These are phyloP conservation scores for Psittacula echo DNA, from an alignment of 2,797 vertebrate species.

Conservation along the genomic window DNA sequence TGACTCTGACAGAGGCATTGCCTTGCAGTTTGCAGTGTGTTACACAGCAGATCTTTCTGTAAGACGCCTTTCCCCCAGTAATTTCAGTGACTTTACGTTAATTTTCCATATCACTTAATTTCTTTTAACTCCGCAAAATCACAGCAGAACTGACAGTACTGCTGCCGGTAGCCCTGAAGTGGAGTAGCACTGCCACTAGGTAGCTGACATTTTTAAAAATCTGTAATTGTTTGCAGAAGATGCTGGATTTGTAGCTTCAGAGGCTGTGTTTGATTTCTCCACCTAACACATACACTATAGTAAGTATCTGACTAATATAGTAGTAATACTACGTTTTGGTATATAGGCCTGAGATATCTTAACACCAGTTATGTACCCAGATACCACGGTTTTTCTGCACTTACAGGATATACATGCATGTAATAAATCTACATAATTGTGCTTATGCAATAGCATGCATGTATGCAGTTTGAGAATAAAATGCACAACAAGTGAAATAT, in stretches of 20 bases:
- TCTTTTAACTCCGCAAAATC: neutral
- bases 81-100: neutral
- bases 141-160: neutral
- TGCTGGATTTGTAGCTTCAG: neutral
- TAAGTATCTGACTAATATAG: neutral
- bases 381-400: neutral
- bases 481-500: neutral
- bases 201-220: neutral
- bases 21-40: neutral
- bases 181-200: neutral
- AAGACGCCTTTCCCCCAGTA: neutral
- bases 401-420: neutral
- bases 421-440: neutral
- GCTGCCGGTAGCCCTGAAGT: neutral
- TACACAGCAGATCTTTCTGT: neutral
- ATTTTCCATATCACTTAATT: neutral
- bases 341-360: neutral
- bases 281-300: neutral
- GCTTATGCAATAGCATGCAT: neutral
- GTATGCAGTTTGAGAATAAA: neutral
- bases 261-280: neutral
- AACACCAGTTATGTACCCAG: neutral
- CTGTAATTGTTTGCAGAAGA: neutral
- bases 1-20: neutral
- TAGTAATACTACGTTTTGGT: neutral